Base-by-base conservation (phyloP, 2,797 vertebrate species). In the Melanotaenia trifasciata region DNA sequence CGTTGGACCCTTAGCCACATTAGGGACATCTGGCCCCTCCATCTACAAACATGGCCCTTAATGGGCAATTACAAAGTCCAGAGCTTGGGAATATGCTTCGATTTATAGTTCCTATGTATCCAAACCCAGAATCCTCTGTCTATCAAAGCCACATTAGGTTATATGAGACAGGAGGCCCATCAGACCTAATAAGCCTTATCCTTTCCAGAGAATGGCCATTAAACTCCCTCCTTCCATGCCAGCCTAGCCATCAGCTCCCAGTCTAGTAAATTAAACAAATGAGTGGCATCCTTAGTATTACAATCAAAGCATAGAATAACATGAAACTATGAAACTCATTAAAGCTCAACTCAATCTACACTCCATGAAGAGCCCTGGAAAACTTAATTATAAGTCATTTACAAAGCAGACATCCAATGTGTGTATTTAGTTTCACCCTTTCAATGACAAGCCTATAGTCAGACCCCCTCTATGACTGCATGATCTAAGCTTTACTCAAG, bases 131-230 rank as follows among this genome's bases (percentile, higher is more conserved):
- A 92, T 92, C 82, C 81, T 81, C 89, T 82, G 89, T 93, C 93
- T 84, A 93, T 95, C 94, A 92, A 81, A 82, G 68, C 75, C 87
- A 88, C 89, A 93, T 94, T 94, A 91, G 81, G 90, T 90, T 91
- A 92, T 92, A 92, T 75, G 91, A 94, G 93, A 94, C 92, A 93
- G 89, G 90, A 92, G 91, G 88, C 81, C 89, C 89, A 92, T 94
- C 93, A 92, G 93, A 90, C 87, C 90, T 93, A 94, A 94, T 94
- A 92, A 92, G 90, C 89, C 90, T 94, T 88, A 94, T 94, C 91
- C 89, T 84, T 90, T 92, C 84, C 89, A 90, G 92, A 92, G 87
- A 85, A 93, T 81, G 70, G 89, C 92, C 89, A 92, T 93, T 92
- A 92, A 90, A 88, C 74, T 58, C 78, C 78, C 75, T 80, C 77